These are phyloP conservation scores for Nothoprocta perdicaria DNA, from an alignment of 2,113 vertebrate species.

Conservation along the genomic window DNA sequence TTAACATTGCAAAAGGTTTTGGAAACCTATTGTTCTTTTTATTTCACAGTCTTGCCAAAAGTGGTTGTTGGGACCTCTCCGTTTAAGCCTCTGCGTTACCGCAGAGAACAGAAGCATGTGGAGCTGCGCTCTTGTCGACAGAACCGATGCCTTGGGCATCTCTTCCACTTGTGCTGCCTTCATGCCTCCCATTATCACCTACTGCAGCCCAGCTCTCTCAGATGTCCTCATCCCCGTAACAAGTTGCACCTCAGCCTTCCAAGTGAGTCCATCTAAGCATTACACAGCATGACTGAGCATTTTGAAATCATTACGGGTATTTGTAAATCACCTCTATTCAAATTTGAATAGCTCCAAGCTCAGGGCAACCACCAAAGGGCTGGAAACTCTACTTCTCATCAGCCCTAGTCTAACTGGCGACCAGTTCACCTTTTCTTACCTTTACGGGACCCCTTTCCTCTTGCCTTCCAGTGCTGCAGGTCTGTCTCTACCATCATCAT, in stretches of 20 bases:
- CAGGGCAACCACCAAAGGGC: accelerated
- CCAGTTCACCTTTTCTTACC: neutral
- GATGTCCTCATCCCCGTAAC: neutral
- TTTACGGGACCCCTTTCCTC: neutral
- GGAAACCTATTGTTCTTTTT: neutral
- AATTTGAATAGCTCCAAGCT: neutral
- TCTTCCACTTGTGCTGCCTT: neutral
- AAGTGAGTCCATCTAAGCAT: neutral
- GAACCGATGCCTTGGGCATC: neutral
- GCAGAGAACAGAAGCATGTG: neutral
- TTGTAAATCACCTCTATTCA: neutral
- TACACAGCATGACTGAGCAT: neutral
- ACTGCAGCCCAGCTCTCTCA: neutral
- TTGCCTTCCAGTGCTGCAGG: neutral
- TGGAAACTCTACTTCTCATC: neutral
- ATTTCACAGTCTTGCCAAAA: neutral
- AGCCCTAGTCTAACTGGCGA: accelerated
- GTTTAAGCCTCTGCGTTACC: accelerated
- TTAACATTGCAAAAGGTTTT: neutral
- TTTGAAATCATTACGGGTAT: neutral
- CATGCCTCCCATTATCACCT: neutral
- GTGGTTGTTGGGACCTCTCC: neutral
- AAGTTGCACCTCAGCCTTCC: neutral
- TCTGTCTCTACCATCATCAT: neutral
- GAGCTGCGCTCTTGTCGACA: neutral